Conservation (phyloP, 1,140 invertebrate species). For the Yoshiicerus persimilis region DNA sequence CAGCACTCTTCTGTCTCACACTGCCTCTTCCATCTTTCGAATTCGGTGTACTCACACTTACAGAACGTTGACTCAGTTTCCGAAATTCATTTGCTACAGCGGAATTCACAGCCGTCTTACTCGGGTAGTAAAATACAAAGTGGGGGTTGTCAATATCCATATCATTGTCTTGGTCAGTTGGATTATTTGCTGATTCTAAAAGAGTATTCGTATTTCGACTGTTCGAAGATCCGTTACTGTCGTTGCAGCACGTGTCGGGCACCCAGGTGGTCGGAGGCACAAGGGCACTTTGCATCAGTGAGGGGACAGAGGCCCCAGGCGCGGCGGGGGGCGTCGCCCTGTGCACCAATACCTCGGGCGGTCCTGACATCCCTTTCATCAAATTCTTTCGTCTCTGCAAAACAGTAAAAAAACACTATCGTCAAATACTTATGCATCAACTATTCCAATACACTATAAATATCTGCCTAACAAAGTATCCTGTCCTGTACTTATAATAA, state of each 20-base stretch:
- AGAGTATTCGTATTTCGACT: slow-evolving; percentile 47
- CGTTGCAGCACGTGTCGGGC: slow-evolving; percentile 47
- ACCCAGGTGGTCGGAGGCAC: slow-evolving; percentile 34
- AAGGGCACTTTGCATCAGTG: neutral
- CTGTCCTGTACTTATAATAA: neutral
- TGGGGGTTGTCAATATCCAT: slow-evolving; percentile 29
- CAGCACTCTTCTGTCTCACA: neutral
- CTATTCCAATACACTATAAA: neutral
- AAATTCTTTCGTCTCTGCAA: slow-evolving; percentile 23
- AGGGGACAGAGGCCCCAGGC: neutral
- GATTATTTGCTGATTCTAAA: neutral
- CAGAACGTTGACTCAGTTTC: slow-evolving; percentile 25
- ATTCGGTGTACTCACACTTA: neutral
- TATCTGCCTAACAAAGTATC: neutral
- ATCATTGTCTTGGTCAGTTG: slow-evolving; percentile 24
- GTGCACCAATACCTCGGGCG: neutral
- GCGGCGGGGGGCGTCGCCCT: neutral
- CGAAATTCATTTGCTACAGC: neutral
- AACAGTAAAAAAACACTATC: neutral
- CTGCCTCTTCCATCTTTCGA: neutral
- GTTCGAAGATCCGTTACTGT: slow-evolving; percentile 47
- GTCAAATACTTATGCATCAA: neutral
- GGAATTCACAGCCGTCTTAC: neutral
- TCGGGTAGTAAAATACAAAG: slow-evolving; percentile 40
- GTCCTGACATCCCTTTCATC: neutral